Evolutionary conservation across 2,797 vertebrate species (phyloP).

Genomic region (Pterois miles): DNA sequence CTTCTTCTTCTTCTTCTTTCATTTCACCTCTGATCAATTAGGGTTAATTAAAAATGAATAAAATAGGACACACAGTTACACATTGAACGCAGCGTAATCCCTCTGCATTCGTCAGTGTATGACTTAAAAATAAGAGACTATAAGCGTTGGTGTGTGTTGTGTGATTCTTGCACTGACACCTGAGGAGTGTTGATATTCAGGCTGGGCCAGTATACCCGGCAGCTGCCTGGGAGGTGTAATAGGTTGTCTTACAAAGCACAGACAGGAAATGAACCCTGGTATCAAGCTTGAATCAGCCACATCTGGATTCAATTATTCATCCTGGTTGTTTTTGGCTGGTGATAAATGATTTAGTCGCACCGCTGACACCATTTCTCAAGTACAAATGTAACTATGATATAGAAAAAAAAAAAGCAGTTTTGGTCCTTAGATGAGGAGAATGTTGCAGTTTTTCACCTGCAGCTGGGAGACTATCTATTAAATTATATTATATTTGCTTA

Average conservation of each 20-base stretch:
- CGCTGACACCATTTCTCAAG: slow-evolving; percentile 86
- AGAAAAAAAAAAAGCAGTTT: slow-evolving; percentile 30
- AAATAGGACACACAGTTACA: neutral
- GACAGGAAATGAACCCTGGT: slow-evolving; percentile 99
- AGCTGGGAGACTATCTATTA: slow-evolving; percentile 13
- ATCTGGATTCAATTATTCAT: slow-evolving; percentile 97
- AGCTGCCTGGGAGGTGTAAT: slow-evolving; percentile 96
- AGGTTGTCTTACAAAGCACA: slow-evolving; percentile 96
- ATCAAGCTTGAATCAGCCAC: slow-evolving; percentile 94
- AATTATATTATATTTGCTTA: slow-evolving; percentile 21
- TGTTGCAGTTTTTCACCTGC: slow-evolving; percentile 40
- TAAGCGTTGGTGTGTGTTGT: slow-evolving; percentile 48
- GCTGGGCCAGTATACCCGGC: slow-evolving; percentile 84
- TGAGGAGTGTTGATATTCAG: slow-evolving; percentile 92
- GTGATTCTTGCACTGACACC: slow-evolving; percentile 77
- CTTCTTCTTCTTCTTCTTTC: no score
- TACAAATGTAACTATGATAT: slow-evolving; percentile 75
- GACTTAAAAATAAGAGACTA: slow-evolving; percentile 5
- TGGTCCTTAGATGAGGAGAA: neutral
- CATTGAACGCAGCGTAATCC: neutral
- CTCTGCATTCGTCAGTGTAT: neutral
- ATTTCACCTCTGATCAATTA: neutral
- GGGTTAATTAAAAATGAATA: neutral
- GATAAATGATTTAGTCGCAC: slow-evolving; percentile 98
- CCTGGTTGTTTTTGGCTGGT: slow-evolving; percentile 91